Conservation (phyloP, 2,797 vertebrate genomes). For the Oophaga sylvatica region DNA sequence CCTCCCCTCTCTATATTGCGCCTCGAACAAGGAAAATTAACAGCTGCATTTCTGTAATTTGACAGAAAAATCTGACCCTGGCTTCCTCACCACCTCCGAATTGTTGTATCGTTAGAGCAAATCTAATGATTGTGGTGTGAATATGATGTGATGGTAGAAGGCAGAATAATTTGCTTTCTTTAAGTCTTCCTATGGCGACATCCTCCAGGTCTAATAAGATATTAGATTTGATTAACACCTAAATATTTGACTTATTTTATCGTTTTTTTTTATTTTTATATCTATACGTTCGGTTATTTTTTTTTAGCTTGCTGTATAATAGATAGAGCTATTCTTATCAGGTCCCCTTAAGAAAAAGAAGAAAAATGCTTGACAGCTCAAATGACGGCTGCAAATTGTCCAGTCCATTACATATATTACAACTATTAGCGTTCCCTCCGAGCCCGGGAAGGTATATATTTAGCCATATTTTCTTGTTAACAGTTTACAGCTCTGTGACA, state of each 20-base stretch:
- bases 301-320: background rate
- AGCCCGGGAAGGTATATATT: constrained; percentile 14
- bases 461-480: constrained; percentile 29
- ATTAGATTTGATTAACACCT: constrained; percentile 7
- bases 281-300: background rate
- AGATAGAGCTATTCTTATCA: background rate
- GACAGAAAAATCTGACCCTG: constrained; percentile 28
- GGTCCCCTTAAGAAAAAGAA: background rate
- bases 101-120: constrained; percentile 23
- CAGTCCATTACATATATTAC: constrained; percentile 18
- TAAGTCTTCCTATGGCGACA: constrained; percentile 2
- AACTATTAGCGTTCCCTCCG: background rate
- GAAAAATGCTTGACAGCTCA: constrained; percentile 18
- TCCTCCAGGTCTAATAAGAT: background rate
- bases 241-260: background rate
- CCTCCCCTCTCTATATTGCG: constrained; percentile 15
- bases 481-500: background rate
- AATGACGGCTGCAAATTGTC: constrained; percentile 15
- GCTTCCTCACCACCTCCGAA: constrained; percentile 9
- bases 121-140: constrained; percentile 32
- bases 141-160: constrained; percentile 32
- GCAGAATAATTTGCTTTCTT: background rate
- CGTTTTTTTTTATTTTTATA: background rate
- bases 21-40: constrained; percentile 52
- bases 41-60: constrained; percentile 29